Evolutionary conservation across 2,113 vertebrate genomes (phyloP).

Genomic region (Anguilla rostrata): DNA sequence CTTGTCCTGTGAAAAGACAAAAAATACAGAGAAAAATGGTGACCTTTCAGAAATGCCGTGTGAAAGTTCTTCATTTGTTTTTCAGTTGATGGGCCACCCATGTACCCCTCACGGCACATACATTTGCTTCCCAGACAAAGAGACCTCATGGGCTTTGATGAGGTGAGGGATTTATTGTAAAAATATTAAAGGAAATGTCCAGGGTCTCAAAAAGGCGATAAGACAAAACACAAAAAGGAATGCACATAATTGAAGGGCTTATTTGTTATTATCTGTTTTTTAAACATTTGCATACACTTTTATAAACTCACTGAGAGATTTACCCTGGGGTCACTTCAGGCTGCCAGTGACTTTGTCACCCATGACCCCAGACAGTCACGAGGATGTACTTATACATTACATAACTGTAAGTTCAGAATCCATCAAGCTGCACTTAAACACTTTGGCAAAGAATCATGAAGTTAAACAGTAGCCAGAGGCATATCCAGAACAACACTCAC

Average conservation of each 20-base stretch:
- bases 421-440: not conserved
- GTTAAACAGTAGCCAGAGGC: not conserved
- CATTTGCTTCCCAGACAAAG: slow-evolving; percentile 74
- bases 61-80: slow-evolving; percentile 23
- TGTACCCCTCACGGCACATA: slow-evolving; percentile 79
- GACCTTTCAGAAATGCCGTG: not conserved
- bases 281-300: not conserved
- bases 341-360: not conserved
- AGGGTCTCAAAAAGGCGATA: not conserved
- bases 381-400: not conserved
- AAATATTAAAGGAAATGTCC: not conserved
- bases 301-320: not conserved
- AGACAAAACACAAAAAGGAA: not conserved
- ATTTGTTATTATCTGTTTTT: not conserved
- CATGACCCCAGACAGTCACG: not conserved
- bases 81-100: slow-evolving; percentile 85
- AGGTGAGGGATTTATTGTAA: slow-evolving; percentile 64
- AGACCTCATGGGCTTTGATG: slow-evolving; percentile 90
- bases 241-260: not conserved
- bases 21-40: not conserved
- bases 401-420: not conserved
- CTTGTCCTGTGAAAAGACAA: not conserved
- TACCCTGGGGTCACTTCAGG: not conserved
- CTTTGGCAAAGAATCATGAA: not conserved
- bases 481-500: not conserved